Base-by-base conservation (phyloP, 2,888 invertebrate genomes). In the Tinea pellionella region DNA sequence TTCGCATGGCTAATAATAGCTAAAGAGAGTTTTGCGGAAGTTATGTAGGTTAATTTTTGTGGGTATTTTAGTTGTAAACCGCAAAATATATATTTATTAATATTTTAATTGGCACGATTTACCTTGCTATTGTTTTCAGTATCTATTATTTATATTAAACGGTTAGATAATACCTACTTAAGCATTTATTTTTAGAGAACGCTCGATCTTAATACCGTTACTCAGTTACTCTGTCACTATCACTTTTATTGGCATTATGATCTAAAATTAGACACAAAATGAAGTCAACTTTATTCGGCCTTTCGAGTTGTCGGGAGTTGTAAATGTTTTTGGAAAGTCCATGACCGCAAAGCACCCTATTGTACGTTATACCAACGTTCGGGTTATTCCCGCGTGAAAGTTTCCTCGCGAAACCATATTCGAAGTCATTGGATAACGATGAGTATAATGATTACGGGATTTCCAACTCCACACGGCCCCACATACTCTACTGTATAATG, bases 331-430 rank as follows among this genome's bases (percentile, higher is more conserved):
- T n/a, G 57, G 57, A 57, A 57, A 57, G 57, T 32, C 57, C 57
- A 57, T 16, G 16, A 57, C 57, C 57, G 19, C 57, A 57, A 18
- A 24, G 7, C 57, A 15, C 32, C 32, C 32, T n/a, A 32, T 57
- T 47, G 51, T 29, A 43, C 59, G 59, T 41, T n/a, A 29, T 19
- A 16, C 9, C 59, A 42, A 19, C 37, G 59, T 18, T 13, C 66
- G 77, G 80, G 78, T 73, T 74, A 74, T 71, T 68, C 79, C 78
- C 73, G 67, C 69, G 79, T 73, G 80, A 80, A 80, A 80, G 80
- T 74, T 65, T 66, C 69, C 65, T 59, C 59, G 16, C 15, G 18
- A 55, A 29, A 19, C 55, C 55, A 55, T 55, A 55, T 24, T 55
- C n/a, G 16, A 13, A 37, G 11, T 37, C 47, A 18, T 47, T 47